Evolutionary conservation across 2,113 vertebrate species (phyloP).

Genomic region (Lanius ludovicianus): DNA sequence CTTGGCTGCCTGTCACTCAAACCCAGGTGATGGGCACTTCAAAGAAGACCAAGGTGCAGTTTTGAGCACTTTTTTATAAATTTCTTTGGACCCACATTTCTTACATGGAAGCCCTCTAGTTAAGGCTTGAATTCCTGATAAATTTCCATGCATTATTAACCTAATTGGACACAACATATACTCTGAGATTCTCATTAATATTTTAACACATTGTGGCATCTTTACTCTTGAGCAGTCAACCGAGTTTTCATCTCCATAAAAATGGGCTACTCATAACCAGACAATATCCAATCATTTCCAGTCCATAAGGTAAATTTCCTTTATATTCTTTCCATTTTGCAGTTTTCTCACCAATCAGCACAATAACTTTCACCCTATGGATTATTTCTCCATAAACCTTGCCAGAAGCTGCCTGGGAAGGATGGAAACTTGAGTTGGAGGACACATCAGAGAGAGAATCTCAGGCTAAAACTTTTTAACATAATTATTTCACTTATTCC

Average conservation of each 20-base stretch:
- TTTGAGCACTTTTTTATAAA: neutral
- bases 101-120: neutral
- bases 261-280: constrained; percentile 65
- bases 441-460: neutral
- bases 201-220: constrained; percentile 63
- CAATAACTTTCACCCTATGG: constrained; percentile 12
- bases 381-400: constrained; percentile 39
- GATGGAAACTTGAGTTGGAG: neutral
- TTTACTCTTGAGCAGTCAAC: constrained; percentile 76
- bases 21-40: constrained; percentile 3
- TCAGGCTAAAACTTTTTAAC: neutral
- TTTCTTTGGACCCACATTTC: neutral
- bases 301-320: constrained; percentile 73
- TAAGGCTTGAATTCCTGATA: constrained; percentile 49
- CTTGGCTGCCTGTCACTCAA: neutral
- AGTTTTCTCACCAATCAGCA: constrained; percentile 46
- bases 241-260: constrained; percentile 65
- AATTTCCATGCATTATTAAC: constrained; percentile 71
- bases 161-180: constrained; percentile 70
- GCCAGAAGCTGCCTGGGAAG: neutral
- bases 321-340: constrained; percentile 57
- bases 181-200: constrained; percentile 73
- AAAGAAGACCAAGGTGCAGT: neutral
- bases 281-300: constrained; percentile 76
- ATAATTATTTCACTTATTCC: neutral